Percentiles rank a stretch among this genome's conserved stretches.
These are phyloP conservation scores for Lordiphosa collinella DNA, from an alignment of 1,140 invertebrate genomes.

Conservation along the genomic window DNA sequence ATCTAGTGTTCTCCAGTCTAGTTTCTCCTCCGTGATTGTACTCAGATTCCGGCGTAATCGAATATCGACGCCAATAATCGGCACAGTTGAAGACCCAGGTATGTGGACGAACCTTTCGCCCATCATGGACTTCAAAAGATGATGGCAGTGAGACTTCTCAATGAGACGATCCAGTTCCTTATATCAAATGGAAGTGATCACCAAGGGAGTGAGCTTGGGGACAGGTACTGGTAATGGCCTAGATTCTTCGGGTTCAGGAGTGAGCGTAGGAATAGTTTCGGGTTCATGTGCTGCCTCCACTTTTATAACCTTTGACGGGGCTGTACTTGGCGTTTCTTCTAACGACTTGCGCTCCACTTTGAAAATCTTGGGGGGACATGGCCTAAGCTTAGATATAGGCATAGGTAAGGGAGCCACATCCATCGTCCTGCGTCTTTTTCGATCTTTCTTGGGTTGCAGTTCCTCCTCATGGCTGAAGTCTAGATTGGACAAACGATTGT, in stretches of 20 bases:
- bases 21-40: conserved; percentile 10
- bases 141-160: conserved; percentile 14
- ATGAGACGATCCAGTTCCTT: conserved; percentile 14
- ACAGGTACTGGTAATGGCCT: neutral
- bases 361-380: no score
- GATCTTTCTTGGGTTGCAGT: neutral
- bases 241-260: no score
- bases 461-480: conserved; percentile 18
- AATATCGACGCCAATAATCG: conserved; percentile 12
- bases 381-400: no score
- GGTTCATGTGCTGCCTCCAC: no score
- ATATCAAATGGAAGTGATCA: neutral
- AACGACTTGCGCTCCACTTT: neutral
- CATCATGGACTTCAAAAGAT: conserved; percentile 9
- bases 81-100: conserved; percentile 24
- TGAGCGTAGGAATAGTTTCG: no score
- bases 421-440: neutral
- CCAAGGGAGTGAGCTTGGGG: no score
- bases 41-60: conserved; percentile 1
- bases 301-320: no score
- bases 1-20: conserved; percentile 22
- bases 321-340: neutral
- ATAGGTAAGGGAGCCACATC: no score
- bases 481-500: neutral
- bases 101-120: neutral